phyloP scores from a whole-genome alignment of 2,797 vertebrate genomes.

The Clarias pachynema region DNA sequence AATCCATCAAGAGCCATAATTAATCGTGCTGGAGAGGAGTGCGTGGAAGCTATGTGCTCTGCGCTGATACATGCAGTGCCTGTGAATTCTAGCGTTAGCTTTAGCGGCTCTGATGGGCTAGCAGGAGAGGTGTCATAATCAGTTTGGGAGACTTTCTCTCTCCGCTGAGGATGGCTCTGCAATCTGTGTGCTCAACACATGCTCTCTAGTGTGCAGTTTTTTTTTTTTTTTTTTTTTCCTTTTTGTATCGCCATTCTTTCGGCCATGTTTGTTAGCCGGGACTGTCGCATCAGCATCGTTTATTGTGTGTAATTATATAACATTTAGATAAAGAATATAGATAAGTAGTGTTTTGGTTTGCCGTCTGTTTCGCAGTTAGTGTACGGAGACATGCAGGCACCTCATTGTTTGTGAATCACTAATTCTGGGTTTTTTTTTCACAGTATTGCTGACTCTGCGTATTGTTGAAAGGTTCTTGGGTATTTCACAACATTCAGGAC shows the following conservation, averaged over 20 bases:
- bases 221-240: not conserved
- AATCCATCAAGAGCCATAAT: slow-evolving; percentile 83
- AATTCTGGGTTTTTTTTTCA: slow-evolving; percentile 2
- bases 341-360: not conserved
- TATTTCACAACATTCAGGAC: not conserved
- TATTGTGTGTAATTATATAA: slow-evolving; percentile 5
- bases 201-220: slow-evolving; percentile 23
- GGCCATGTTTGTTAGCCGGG: not conserved
- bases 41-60: slow-evolving; percentile 79
- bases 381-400: slow-evolving; percentile 26
- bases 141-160: slow-evolving; percentile 58
- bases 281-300: not conserved
- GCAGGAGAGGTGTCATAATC: slow-evolving; percentile 79
- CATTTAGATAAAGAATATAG: slow-evolving; percentile 8
- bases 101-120: slow-evolving; percentile 79
- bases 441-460: slow-evolving; percentile 2
- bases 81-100: slow-evolving; percentile 83
- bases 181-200: slow-evolving; percentile 57
- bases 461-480: slow-evolving; percentile 7
- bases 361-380: not conserved
- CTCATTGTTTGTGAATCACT: slow-evolving; percentile 25
- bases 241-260: not conserved
- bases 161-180: slow-evolving; percentile 51
- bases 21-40: slow-evolving; percentile 80
- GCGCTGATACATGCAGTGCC: slow-evolving; percentile 82